phyloP scores from a whole-genome alignment of 2,113 vertebrate genomes.

The Gopherus evgoodei region DNA sequence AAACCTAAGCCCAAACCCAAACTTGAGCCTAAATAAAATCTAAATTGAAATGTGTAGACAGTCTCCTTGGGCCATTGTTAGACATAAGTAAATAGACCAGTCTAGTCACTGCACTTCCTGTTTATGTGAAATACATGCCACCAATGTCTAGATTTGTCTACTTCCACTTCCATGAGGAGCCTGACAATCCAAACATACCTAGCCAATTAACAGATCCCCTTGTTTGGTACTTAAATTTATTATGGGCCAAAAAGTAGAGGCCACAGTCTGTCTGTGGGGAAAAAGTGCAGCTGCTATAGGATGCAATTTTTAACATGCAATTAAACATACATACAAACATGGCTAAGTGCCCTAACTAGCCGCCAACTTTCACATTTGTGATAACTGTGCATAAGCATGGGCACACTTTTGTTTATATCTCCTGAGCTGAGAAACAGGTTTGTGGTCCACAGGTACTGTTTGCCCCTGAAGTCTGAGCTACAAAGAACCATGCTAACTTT shows the following conservation, averaged over 20 bases:
- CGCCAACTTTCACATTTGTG: neutral
- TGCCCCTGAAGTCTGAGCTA: neutral
- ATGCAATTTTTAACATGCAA: neutral
- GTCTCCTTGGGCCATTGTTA: neutral
- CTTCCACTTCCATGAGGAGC: neutral
- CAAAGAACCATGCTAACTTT: neutral
- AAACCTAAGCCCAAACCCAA: neutral
- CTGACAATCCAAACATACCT: neutral
- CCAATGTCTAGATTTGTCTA: neutral
- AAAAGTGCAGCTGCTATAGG: neutral
- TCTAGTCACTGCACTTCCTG: neutral
- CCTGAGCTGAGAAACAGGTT: neutral
- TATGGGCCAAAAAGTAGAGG: neutral
- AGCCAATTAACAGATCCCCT: neutral
- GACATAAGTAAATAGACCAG: neutral
- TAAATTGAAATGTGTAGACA: neutral
- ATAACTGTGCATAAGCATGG: neutral
- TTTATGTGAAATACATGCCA: neutral
- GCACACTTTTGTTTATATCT: neutral
- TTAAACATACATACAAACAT: neutral
- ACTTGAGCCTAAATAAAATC: neutral
- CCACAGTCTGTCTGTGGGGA: neutral
- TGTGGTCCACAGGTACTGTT: neutral
- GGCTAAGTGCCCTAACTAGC: neutral
- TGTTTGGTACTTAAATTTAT: neutral